These are phyloP conservation scores for Porites lutea DNA, from an alignment of 64 coral and sea anemone species.

Conservation along the genomic window DNA sequence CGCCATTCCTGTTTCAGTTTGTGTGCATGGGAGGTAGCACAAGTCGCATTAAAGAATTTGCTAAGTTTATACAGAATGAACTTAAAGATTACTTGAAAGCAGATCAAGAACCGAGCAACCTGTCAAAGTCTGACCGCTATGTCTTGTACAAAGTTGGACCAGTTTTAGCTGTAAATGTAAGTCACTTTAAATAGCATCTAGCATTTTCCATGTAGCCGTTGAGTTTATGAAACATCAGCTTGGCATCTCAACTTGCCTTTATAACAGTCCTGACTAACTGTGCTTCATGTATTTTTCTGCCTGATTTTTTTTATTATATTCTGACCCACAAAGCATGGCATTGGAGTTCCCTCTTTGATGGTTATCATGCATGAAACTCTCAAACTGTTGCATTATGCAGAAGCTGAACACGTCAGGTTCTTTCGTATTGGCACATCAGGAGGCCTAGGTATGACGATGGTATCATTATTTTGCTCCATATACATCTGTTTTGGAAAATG, in stretches of 20 bases:
- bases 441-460: constrained; percentile 69
- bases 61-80: constrained; percentile 79
- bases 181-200: not conserved
- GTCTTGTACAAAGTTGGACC: constrained; percentile 97
- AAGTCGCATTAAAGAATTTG: constrained; percentile 80
- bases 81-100: constrained; percentile 39
- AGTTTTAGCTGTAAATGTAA: constrained; percentile 93
- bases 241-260: not conserved
- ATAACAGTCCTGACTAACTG: not conserved
- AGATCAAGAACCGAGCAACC: constrained; percentile 63
- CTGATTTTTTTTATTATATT: not conserved
- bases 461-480: too few species aligned
- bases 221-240: too few species aligned
- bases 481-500: too few species aligned
- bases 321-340: constrained; percentile 83
- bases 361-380: constrained; percentile 94
- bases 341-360: constrained; percentile 92
- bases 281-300: too few species aligned
- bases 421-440: constrained; percentile 93
- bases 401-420: constrained; percentile 85
- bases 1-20: constrained; percentile 67
- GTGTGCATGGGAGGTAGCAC: constrained; percentile 97
- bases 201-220: too few species aligned
- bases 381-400: constrained; percentile 91
- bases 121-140: constrained; percentile 93